phyloP scores from a whole-genome alignment of 2,888 invertebrate species.

The Tipula unca region DNA sequence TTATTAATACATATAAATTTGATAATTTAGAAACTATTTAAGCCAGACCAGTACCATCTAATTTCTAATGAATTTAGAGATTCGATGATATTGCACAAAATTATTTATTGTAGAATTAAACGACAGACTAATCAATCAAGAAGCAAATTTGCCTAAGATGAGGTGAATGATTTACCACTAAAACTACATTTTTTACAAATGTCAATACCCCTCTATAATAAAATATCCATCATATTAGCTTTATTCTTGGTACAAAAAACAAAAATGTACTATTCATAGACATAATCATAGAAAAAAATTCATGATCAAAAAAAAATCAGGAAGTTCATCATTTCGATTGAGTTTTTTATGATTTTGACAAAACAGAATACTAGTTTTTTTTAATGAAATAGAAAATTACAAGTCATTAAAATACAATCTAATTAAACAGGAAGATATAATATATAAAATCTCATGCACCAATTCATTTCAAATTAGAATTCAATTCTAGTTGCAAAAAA shows the following conservation, averaged over 20 bases:
- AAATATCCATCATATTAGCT: not conserved
- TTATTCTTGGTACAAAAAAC: not conserved
- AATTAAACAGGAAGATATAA: not conserved
- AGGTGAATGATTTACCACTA: not conserved
- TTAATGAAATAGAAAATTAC: not conserved
- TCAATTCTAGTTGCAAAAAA: not conserved
- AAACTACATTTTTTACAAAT: not conserved
- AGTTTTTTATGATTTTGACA: not conserved
- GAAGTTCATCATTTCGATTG: not conserved
- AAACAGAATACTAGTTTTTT: not conserved
- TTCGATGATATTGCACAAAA: no score
- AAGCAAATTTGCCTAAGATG: not conserved
- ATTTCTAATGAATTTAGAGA: no score
- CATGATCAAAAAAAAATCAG: not conserved
- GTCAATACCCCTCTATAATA: not conserved
- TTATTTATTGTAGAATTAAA: no score
- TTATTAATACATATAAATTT: no score
- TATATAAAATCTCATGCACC: not conserved
- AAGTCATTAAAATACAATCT: slow-evolving; percentile 8
- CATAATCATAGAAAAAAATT: not conserved
- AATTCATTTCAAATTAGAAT: slow-evolving; percentile 4
- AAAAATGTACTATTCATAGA: not conserved
- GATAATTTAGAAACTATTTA: no score
- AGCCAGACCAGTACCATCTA: no score
- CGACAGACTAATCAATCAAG: no score